Base-by-base conservation (phyloP, 2,888 invertebrate species). In the Euproctis similis region DNA sequence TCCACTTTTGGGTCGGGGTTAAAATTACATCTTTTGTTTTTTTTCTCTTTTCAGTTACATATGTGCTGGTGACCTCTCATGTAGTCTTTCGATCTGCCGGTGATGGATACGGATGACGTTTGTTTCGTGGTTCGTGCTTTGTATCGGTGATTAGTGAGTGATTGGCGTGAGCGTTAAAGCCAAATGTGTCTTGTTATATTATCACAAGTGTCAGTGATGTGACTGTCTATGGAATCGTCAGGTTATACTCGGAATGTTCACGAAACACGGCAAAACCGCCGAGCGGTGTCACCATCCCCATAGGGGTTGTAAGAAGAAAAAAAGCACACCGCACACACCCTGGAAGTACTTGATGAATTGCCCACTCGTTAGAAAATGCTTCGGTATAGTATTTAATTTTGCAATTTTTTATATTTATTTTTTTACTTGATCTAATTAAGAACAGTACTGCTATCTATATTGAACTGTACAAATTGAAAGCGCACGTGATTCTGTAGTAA, bases 261-360 rank as follows among this genome's bases (percentile, higher is more conserved):
- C 84, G 66, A 82, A 78, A 67, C 72, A 80, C 78, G 69, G 69
- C 64, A 75, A 73, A 72, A 64, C 76, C 70, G 75, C 76, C 55
- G 78, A 82, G 81, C 68, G 82, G 78, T 80, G 82, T 70, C 69
- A 64, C 33, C 74, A 71, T 52, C 62, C 66, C 53, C 75, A 75
- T 64, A 81, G 78, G 60, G 74, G 77, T 59, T 68, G 72, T 59
- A 82, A 78, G 71, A 84, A 77, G 78, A 85, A 84, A 76, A 85
- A 85, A 63, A 73, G 70, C 38, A 72, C 80, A 42, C 75, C 78
- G 42, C 82, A 84, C 57, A 82, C 85, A 53, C 85, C 85, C 65
- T 85, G 85, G 85, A 85, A 85, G 65, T 85, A 85, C 82, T 85
- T 85, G 84, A 85, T 85, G 85, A 85, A 82, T 85, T 85, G 85